A percentile compares a stretch with the other conserved stretches of the same genome.
These are phyloP conservation scores for Actinia tenebrosa DNA, from an alignment of 64 coral and sea anemone genomes.

Conservation along the genomic window DNA sequence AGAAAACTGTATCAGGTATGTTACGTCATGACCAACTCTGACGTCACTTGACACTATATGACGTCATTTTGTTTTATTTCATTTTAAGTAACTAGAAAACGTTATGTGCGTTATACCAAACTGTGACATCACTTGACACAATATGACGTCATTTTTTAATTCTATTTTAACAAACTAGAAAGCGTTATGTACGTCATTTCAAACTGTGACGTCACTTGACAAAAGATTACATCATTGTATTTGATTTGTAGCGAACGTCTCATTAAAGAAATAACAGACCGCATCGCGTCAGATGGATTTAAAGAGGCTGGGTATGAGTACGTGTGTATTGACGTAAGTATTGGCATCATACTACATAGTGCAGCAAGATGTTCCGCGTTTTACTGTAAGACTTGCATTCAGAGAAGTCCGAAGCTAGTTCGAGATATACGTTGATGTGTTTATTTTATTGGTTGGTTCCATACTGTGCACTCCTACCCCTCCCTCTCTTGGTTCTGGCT, in stretches of 20 bases:
- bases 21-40: background rate
- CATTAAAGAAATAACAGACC: constrained; percentile 93
- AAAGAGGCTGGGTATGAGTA: constrained; percentile 71
- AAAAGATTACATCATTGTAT: too few species aligned
- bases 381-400: too few species aligned
- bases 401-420: too few species aligned
- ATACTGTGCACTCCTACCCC: too few species aligned
- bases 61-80: background rate
- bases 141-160: too few species aligned
- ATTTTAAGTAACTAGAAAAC: background rate
- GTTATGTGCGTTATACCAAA: too few species aligned
- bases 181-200: constrained; percentile 43
- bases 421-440: too few species aligned
- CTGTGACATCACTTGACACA: too few species aligned
- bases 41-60: background rate
- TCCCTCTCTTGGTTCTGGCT: background rate
- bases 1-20: constrained; percentile 82
- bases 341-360: background rate
- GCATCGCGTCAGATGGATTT: constrained; percentile 68
- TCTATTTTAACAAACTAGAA: constrained; percentile 12
- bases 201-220: background rate
- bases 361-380: too few species aligned
- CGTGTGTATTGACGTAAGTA: constrained; percentile 83
- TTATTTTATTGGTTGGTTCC: too few species aligned
- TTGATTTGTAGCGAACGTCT: constrained; percentile 58